Base-by-base conservation (phyloP, 35 echinoderm and acorn worm species). In the Chiridota heheva region DNA sequence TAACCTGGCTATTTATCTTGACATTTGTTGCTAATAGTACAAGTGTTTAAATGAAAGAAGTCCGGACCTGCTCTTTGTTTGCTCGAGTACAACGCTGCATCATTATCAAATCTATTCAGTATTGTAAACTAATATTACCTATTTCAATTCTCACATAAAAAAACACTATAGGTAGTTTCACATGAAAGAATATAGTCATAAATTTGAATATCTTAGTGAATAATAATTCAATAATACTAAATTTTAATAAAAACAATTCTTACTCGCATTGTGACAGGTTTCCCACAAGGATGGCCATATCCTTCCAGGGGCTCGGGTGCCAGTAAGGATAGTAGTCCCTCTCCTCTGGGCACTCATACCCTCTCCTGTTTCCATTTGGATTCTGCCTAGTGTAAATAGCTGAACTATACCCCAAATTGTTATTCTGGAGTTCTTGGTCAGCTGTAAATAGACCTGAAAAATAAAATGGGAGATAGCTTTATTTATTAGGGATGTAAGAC, bases 251-350 rank as follows among this genome's bases (percentile, higher is more conserved):
- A 81, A 25, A 29, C 0, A 30, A 2, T 31, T 46, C 83, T 77
- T 77, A 98, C 95, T 87, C 73, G 89, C 95, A 98, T 51, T 84
- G 55, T 13, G 72, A 49, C 38, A 61, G 12, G 43, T 98, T 83
- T 58, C 85, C 80, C 20, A 98, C 95, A 36, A 98, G 45, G 40
- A 98, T 70, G 16, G 95, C 95, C 48, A 87, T 82, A 73, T 98
- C 95, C 53, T 78, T 98, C 95, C 95, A 98, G 13, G 89, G 89
- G 42, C 84, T 81, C 33, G 80, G 84, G 81, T 91, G 89, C 95
- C 95, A 98, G 69, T 98, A 91, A 12, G 95, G 95, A 59, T 92
- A 98, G 84, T 98, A 88, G 65, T 98, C 95, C 22, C 95, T 51
- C 56, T 98, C 95, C 56, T 98, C 95, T 36, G 95, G 95, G 36